A percentile compares a stretch with the other conserved stretches of the same genome.
Evolutionary conservation across 2,113 vertebrate species (phyloP).

Genomic region (Fulica atra): DNA sequence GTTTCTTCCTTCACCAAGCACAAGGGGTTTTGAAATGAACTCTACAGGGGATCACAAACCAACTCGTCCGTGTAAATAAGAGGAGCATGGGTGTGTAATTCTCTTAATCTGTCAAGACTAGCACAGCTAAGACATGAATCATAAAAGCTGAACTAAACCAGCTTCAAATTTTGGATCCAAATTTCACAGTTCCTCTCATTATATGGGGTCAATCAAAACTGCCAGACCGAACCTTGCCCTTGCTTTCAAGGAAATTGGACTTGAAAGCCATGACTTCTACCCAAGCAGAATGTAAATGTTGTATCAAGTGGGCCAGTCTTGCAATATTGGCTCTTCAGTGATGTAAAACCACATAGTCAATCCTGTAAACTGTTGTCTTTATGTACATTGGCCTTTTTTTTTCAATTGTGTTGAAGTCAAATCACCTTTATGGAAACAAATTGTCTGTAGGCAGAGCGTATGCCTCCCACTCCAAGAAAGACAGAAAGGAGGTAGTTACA

Average conservation of each 20-base stretch:
- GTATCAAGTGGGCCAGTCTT: background rate
- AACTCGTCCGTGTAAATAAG: conserved; percentile 52
- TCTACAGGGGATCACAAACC: conserved; percentile 41
- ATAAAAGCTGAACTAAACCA: conserved; percentile 45
- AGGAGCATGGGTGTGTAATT: conserved; percentile 52
- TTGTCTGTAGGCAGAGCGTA: background rate
- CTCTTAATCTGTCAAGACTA: conserved; percentile 53
- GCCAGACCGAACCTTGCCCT: background rate
- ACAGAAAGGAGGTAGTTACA: background rate
- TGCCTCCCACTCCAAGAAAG: background rate
- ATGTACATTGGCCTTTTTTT: background rate
- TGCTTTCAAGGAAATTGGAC: background rate
- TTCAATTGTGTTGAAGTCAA: background rate
- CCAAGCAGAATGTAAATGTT: background rate
- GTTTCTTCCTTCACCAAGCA: conserved; percentile 37
- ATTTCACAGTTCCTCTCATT: conserved; percentile 23
- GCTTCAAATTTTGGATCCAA: background rate
- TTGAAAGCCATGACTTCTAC: background rate
- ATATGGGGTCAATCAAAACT: background rate
- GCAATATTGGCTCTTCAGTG: background rate
- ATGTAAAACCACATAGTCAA: background rate
- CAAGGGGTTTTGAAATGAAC: conserved; percentile 36
- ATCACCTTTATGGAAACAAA: background rate
- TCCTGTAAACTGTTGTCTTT: background rate
- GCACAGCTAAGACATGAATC: conserved; percentile 29